Conservation (phyloP, 2,113 vertebrate genomes). For the Panurus biarmicus region DNA sequence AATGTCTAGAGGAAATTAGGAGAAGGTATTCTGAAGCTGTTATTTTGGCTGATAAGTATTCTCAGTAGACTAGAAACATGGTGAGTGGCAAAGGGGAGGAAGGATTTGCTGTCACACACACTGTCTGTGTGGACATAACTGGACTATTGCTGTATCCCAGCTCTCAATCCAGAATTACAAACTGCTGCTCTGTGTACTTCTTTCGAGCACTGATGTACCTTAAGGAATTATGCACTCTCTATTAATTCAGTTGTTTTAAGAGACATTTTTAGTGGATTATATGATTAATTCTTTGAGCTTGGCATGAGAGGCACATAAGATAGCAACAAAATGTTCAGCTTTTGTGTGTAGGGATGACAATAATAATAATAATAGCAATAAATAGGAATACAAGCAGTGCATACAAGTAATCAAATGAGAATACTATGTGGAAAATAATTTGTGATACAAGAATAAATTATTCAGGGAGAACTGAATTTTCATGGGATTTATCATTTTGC, state of each 20-base stretch:
- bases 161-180: neutral
- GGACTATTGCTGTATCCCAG: neutral
- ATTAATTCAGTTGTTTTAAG: neutral
- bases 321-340: neutral
- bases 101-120: neutral
- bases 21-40: neutral
- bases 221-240: neutral
- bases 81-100: neutral
- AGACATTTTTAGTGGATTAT: neutral
- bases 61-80: neutral
- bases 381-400: neutral
- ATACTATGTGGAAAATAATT: neutral
- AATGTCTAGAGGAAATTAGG: neutral
- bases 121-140: neutral
- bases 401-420: neutral
- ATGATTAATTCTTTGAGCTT: neutral
- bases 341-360: neutral
- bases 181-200: neutral
- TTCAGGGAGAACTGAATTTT: slow-evolving; percentile 11
- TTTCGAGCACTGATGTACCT: neutral
- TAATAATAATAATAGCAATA: neutral
- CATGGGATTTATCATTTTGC: slow-evolving; percentile 10
- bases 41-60: neutral
- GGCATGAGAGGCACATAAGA: neutral
- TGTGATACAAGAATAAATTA: neutral